A percentile compares a stretch with the other conserved stretches of the same genome.
These are phyloP conservation scores for Daubentonia madagascariensis DNA, from an alignment of 2,113 vertebrate species.

Conservation along the genomic window DNA sequence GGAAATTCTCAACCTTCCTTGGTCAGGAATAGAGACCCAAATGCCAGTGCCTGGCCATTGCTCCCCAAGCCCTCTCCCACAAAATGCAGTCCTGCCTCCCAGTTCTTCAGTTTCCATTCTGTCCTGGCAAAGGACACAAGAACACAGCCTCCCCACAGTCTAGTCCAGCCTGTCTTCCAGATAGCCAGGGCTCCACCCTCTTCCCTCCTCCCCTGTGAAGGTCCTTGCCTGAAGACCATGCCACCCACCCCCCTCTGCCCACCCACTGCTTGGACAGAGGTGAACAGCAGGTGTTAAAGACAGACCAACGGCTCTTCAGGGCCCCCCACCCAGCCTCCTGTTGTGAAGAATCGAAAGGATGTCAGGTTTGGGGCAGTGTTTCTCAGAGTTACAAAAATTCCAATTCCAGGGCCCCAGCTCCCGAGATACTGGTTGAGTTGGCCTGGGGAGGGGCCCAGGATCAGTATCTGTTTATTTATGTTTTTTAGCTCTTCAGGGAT, in stretches of 20 bases:
- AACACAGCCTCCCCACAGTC: accelerated
- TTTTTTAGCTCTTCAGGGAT: neutral
- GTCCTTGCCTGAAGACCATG: neutral
- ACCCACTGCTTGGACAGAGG: neutral
- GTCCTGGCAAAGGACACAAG: neutral
- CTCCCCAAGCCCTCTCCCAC: neutral
- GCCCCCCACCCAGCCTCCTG: too few relatives aligned
- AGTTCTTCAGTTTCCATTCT: neutral
- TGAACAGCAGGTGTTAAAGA: neutral
- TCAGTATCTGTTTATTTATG: neutral
- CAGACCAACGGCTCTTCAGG: neutral
- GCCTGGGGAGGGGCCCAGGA: neutral
- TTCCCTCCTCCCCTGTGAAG: neutral
- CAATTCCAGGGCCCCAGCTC: neutral
- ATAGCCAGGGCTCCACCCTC: neutral
- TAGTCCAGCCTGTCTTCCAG: too few relatives aligned
- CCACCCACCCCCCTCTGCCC: neutral
- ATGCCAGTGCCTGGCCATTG: too few relatives aligned
- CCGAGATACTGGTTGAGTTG: neutral
- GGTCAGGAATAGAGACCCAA: neutral
- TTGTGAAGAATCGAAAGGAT: neutral
- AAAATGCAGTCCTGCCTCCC: neutral
- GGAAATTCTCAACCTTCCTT: neutral
- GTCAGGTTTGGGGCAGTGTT: neutral
- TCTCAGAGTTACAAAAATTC: neutral